Evolutionary conservation across 1,140 invertebrate genomes (phyloP).

Genomic region (Limonius californicus): DNA sequence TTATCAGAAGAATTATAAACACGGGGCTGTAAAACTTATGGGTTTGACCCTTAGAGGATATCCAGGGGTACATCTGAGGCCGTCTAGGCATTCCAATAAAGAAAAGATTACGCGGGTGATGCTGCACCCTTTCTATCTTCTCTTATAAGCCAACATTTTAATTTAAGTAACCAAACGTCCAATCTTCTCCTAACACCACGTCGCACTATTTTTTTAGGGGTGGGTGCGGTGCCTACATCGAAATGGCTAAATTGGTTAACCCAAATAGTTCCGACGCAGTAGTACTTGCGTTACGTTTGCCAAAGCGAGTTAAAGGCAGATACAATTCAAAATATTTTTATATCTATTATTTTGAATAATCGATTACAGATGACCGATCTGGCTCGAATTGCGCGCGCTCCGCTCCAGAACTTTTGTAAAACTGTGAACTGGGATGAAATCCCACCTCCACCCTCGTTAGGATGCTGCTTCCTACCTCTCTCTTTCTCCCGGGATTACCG

Average conservation of each 20-base stretch:
- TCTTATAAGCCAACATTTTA: conserved; percentile 5
- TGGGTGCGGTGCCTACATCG: conserved; percentile 1
- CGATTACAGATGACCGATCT: background rate
- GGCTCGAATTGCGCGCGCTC: conserved; percentile 19
- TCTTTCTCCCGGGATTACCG: background rate
- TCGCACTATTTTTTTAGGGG: background rate
- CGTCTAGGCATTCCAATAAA: background rate
- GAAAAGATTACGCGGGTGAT: background rate
- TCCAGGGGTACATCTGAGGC: background rate
- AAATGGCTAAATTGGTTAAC: too few relatives aligned
- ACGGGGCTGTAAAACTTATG: background rate
- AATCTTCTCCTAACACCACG: too few relatives aligned
- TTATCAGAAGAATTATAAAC: background rate
- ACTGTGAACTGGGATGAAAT: conserved; percentile 25
- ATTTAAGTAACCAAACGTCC: background rate
- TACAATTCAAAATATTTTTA: background rate
- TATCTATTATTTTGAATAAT: background rate
- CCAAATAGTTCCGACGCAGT: too few relatives aligned
- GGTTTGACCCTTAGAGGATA: background rate
- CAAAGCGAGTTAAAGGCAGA: too few relatives aligned
- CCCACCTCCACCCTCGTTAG: conserved; percentile 20
- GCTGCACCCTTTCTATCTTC: conserved; percentile 1
- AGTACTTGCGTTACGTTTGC: too few relatives aligned
- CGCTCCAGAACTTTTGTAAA: conserved; percentile 19
- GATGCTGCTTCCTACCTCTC: background rate